Conservation (phyloP, 2,888 invertebrate species). For the Tenodera sinensis region DNA sequence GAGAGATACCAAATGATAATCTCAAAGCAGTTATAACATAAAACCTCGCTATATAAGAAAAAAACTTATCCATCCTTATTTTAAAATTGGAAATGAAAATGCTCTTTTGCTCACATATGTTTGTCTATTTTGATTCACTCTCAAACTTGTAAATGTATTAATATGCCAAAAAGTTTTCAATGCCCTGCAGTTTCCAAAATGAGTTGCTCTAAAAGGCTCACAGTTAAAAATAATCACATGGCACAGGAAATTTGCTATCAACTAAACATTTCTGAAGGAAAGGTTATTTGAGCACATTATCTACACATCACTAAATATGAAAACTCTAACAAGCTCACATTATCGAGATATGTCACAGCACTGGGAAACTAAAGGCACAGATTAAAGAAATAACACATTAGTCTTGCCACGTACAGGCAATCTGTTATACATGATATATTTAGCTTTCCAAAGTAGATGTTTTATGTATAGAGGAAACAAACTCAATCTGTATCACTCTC, state of each 20-base stretch:
- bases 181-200: slow-evolving; percentile 6
- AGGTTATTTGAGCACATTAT: not conserved
- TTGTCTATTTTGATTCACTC: not conserved
- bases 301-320: not conserved
- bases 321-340: not conserved
- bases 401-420: not conserved
- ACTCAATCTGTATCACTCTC: not conserved
- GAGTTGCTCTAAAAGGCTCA: not conserved
- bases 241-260: not conserved
- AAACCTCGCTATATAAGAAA: slow-evolving; percentile 6
- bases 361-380: not conserved
- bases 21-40: slow-evolving; percentile 10
- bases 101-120: slow-evolving; percentile 16
- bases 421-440: not conserved
- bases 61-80: slow-evolving; percentile 8
- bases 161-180: not conserved
- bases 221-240: not conserved
- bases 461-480: not conserved
- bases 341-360: not conserved
- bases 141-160: not conserved
- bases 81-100: slow-evolving; percentile 12
- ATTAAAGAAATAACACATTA: slow-evolving; percentile 2
- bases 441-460: not conserved
- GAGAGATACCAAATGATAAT: slow-evolving; percentile 4
- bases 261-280: slow-evolving; percentile 4